These are phyloP conservation scores for Urocitellus parryii DNA, from an alignment of 2,113 vertebrate species.

Conservation along the genomic window DNA sequence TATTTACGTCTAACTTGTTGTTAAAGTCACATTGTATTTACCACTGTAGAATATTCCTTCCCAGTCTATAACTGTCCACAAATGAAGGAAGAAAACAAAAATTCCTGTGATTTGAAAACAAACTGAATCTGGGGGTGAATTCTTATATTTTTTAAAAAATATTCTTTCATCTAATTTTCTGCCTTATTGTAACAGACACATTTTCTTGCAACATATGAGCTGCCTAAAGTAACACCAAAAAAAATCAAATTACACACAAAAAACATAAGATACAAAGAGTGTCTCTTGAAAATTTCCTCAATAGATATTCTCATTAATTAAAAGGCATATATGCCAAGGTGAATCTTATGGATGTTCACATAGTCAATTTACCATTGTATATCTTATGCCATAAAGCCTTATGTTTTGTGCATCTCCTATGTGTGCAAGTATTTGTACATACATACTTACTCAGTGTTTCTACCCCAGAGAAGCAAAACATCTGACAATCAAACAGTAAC, in stretches of 20 bases:
- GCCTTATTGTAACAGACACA: neutral
- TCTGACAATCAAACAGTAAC: neutral
- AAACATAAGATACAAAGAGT: neutral
- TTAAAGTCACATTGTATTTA: neutral
- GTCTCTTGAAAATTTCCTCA: neutral
- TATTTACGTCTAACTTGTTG: neutral
- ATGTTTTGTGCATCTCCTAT: neutral
- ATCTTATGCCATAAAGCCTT: neutral
- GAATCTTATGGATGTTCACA: neutral
- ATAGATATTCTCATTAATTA: neutral
- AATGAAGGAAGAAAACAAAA: neutral
- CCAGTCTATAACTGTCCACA: neutral
- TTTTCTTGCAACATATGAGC: neutral
- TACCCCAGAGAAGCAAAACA: neutral
- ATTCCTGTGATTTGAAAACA: neutral
- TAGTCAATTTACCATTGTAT: neutral
- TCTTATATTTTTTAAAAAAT: neutral
- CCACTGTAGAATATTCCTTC: neutral
- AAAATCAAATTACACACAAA: neutral
- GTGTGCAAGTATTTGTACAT: neutral
- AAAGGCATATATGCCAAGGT: neutral
- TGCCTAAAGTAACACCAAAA: neutral
- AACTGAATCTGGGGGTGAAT: neutral
- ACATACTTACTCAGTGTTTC: neutral
- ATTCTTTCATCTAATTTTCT: neutral